Evolutionary conservation across 2,888 invertebrate genomes (phyloP), one percentile per base, ranked within the genome.

Genomic region (Mythimna vitellina): DNA sequence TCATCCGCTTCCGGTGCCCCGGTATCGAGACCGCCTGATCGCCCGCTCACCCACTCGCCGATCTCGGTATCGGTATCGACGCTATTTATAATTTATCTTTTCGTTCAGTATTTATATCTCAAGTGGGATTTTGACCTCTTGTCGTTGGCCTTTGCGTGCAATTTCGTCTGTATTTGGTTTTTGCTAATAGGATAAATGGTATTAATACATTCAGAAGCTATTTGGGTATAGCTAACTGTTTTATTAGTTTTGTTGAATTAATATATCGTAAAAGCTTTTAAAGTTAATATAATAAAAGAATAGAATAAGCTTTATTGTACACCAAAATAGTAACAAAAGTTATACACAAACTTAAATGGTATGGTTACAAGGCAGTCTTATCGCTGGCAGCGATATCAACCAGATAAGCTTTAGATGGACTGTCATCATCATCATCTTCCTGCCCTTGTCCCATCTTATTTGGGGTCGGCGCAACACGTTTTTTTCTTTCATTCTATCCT

Each of bases 1-100:
- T 66, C 69, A 66, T 76, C 73, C 57, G 77, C 87, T 90, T 90
- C 90, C 89, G 87, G 84, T 62, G 54, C 69, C 74, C 77, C 64
- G 74, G 73, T 78, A 78, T 77, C 72, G 81, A 80, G 76, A 68
- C 54, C 70, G 74, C 66, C 70, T 65, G 35, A 14, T 64, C 80
- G 61, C 74, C 74, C 67, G 82, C 80, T 56, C 69, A 60, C 49
- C 14, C 42, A 14, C 42, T 46, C 42, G 10, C 56, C 20, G 53
- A 20, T 64, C 29, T 46, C 49, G n/a, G 49, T 51, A 51, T 61
- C 60, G 64, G 51, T 54, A 51, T 66, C 63, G 22, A n/a, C 51
- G 54, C 49, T 82, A 73, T 78, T 72, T 76, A 71, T 70, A 69
- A 51, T 74, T 49, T 60, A 22, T 72, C 49, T 60, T 53, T 61